Evolutionary conservation across 2,113 vertebrate species (phyloP).

Genomic region (Macquaria ambigua): DNA sequence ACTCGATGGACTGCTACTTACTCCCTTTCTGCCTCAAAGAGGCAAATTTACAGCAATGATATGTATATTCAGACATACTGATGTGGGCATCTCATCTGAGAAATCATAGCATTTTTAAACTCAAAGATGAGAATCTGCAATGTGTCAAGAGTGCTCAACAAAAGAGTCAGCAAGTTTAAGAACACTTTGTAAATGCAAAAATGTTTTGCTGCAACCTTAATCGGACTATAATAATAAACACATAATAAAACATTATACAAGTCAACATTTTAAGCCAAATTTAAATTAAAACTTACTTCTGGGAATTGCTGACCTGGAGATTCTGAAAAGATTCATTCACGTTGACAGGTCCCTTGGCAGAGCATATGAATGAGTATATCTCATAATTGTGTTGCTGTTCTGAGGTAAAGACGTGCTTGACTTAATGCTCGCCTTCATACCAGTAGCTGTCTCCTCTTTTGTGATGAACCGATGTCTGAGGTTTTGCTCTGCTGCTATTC

Average conservation of each 20-base stretch:
- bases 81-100: background rate
- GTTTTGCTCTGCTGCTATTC: conserved; percentile 10
- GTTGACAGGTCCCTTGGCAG: background rate
- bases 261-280: background rate
- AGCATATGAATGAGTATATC: conserved; percentile 1
- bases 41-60: background rate
- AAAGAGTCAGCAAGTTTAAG: background rate
- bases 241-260: background rate
- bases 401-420: background rate
- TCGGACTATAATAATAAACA: background rate
- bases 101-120: background rate
- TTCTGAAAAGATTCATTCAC: background rate
- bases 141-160: background rate
- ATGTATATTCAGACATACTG: conserved; percentile 6
- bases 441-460: conserved; percentile 7
- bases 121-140: background rate
- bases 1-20: background rate
- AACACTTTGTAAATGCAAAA: background rate
- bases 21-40: conserved; percentile 3
- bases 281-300: background rate
- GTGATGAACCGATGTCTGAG: background rate
- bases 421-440: conserved; percentile 10
- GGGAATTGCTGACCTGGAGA: background rate
- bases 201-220: background rate
- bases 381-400: conserved; percentile 1